These are phyloP conservation scores for Cranoglanis bouderius DNA, from an alignment of 2,113 vertebrate species.

Conservation along the genomic window DNA sequence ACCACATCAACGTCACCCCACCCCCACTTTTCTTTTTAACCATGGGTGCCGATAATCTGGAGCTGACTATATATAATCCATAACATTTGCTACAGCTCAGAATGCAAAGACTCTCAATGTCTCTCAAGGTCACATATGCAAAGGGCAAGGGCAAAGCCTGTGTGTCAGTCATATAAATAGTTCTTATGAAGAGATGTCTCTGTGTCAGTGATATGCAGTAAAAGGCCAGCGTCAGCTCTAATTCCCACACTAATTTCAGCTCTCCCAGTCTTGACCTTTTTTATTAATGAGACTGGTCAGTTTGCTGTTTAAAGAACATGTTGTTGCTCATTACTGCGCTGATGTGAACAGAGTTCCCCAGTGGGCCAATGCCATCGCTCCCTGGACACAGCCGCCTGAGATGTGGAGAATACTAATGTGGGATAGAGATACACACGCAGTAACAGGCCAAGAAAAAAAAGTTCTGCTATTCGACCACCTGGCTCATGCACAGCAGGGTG, in stretches of 20 bases:
- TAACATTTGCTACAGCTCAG: slow-evolving; percentile 5
- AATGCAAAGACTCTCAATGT: neutral
- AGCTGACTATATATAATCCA: neutral
- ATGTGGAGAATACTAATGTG: slow-evolving; percentile 50
- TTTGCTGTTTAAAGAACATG: slow-evolving; percentile 51
- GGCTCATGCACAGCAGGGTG: slow-evolving; percentile 1
- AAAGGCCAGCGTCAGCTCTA: neutral
- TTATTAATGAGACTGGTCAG: slow-evolving; percentile 46
- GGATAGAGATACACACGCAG: slow-evolving; percentile 5
- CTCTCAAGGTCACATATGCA: slow-evolving; percentile 56
- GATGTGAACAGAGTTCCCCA: slow-evolving; percentile 52
- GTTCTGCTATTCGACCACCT: neutral
- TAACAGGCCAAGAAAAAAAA: neutral
- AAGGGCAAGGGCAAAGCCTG: neutral
- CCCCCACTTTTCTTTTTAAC: neutral
- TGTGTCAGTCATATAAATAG: slow-evolving; percentile 36
- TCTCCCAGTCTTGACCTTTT: slow-evolving; percentile 29
- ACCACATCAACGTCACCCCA: neutral
- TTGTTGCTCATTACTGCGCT: slow-evolving; percentile 59
- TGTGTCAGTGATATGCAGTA: slow-evolving; percentile 2
- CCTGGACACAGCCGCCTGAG: slow-evolving; percentile 38
- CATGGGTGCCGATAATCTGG: neutral
- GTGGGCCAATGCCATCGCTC: slow-evolving; percentile 39
- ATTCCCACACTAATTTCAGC: slow-evolving; percentile 31
- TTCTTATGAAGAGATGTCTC: neutral